A percentile compares a stretch with the other conserved stretches of the same genome.
phyloP scores from a whole-genome alignment of 2,888 invertebrate genomes.

The Pandemis heparana region DNA sequence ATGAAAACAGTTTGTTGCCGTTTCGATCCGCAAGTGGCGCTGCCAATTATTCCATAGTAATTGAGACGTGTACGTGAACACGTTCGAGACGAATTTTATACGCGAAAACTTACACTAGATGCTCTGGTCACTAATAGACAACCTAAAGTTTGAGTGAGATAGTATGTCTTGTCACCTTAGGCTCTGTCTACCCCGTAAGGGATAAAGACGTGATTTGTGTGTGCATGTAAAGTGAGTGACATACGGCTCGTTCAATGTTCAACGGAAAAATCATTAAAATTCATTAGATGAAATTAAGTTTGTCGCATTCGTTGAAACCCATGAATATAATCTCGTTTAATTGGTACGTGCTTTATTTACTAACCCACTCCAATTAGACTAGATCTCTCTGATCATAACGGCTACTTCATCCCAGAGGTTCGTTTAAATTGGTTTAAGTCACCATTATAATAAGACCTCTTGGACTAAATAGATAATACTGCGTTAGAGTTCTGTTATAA shows the following conservation, averaged over 20 bases:
- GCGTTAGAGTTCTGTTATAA: not conserved
- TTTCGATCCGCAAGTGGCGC: no score
- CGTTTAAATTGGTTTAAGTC: not conserved
- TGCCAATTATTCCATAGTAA: no score
- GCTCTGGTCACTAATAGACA: not conserved
- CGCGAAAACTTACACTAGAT: no score
- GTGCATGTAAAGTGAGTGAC: constrained; percentile 4
- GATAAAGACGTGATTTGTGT: no score
- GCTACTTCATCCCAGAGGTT: not conserved
- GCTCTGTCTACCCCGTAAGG: no score
- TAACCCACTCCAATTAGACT: not conserved
- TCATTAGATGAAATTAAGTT: constrained; percentile 52
- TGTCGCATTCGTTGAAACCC: constrained; percentile 48
- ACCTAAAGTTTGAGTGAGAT: not conserved
- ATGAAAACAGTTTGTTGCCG: no score
- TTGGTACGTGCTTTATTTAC: constrained; percentile 22
- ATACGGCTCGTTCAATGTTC: constrained; percentile 44
- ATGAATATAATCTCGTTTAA: constrained; percentile 28
- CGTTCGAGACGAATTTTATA: no score
- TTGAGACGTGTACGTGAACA: no score
- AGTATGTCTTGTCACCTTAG: no score
- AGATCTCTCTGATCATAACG: not conserved
- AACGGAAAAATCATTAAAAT: constrained; percentile 56
- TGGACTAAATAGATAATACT: not conserved
- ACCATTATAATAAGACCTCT: not conserved